phyloP scores from a whole-genome alignment of 64 coral and sea anemone genomes.

The Hydrozoanthus tunicans region DNA sequence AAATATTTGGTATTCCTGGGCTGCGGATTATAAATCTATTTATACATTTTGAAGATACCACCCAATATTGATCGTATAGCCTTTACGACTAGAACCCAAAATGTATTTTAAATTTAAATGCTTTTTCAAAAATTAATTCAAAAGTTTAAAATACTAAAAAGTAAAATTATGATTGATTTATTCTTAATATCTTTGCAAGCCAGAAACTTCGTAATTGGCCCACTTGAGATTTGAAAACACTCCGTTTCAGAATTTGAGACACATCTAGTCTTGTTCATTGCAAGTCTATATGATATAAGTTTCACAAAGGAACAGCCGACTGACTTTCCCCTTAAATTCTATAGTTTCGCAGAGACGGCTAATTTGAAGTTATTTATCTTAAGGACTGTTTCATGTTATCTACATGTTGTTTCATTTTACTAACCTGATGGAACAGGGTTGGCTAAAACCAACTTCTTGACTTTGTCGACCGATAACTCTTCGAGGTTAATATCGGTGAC shows the following conservation, averaged over 20 bases:
- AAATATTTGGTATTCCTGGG: not conserved
- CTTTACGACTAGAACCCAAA: not conserved
- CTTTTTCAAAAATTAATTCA: not conserved
- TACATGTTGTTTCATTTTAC: not conserved
- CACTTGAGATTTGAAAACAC: not conserved
- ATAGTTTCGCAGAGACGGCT: not conserved
- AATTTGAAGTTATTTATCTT: not conserved
- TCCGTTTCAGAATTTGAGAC: not conserved
- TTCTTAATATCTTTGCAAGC: not conserved
- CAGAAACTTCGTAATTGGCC: not conserved
- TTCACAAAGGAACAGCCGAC: not conserved
- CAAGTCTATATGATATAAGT: not conserved
- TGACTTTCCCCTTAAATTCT: not conserved
- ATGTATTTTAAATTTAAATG: not conserved
- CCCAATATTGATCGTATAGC: not conserved
- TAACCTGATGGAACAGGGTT: slow-evolving; percentile 75
- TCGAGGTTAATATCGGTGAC: slow-evolving; percentile 13
- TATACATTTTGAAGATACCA: no score
- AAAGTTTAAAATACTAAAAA: not conserved
- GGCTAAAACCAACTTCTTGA: slow-evolving; percentile 36
- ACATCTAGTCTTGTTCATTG: not conserved
- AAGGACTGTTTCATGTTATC: not conserved
- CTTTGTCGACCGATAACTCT: slow-evolving; percentile 49
- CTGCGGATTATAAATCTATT: not conserved
- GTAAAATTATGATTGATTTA: not conserved